Evolutionary conservation across 2,888 invertebrate genomes (phyloP), one percentile per base, ranked within the genome.

Genomic region (Keiferia lycopersicella): DNA sequence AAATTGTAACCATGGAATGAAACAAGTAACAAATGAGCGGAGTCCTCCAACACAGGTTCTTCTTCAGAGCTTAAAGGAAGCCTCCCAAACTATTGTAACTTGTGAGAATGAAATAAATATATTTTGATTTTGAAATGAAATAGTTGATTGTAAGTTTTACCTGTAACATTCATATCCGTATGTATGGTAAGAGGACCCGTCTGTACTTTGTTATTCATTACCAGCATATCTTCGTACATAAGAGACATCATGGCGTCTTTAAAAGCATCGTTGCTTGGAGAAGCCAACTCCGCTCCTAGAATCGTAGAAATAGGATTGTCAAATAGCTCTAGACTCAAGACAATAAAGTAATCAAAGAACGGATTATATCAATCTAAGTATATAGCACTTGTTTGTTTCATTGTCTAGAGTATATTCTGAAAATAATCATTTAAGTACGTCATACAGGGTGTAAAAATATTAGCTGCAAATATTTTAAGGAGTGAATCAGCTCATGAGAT

Each of bases 241-340:
- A 34, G n/a, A 34, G 34, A 16, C 34, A 56, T 16, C 34, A 56
- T 56, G 34, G 56, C 34, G n/a, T 56, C 34, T 16, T 34, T 56
- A 8, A 56, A 2, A 16, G 34, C 26, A 16, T 56, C 56, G 8
- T 26, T 34, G 14, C 3, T 34, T 34, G 56, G 56, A n/a, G 56
- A 30, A 6, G 56, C 56, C 16, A 56, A 26, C n/a, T 30, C 34
- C 8, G 56, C 30, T 10, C 34, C 56, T 56, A 34, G 34, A 56
- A 30, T 26, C n/a, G n/a, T n/a, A n/a, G n/a, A n/a, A n/a, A n/a
- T n/a, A n/a, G n/a, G n/a, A n/a, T n/a, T n/a, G n/a, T n/a, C n/a
- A n/a, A n/a, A n/a, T n/a, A n/a, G n/a, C n/a, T n/a, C n/a, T n/a
- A n/a, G n/a, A n/a, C n/a, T n/a, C n/a, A n/a, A n/a, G n/a, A n/a